Base-by-base conservation (phyloP, 2,888 invertebrate genomes). In the Erannis defoliaria region DNA sequence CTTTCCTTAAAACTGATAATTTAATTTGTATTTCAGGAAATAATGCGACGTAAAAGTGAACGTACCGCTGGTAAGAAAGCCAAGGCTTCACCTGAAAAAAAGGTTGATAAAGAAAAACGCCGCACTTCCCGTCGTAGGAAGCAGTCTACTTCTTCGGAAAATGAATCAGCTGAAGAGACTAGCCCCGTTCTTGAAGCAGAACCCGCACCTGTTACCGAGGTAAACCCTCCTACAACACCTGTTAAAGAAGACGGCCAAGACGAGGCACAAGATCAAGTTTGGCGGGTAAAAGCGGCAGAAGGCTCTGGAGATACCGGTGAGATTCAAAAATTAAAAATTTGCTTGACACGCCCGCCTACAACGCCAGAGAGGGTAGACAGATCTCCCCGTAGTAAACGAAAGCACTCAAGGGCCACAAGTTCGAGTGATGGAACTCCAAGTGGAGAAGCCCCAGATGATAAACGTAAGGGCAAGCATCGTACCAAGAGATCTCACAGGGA, bases 1-100 rank as follows among this genome's bases (percentile, higher is more conserved):
- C 14, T 0, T 18, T n/a, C 42, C 23, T 31, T 16, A 8, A 14
- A 43, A 31, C 0, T 18, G 23, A 5, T 16, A 12, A 18, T 21
- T 48, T 18, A 21, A 26, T 23, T 29, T 43, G 62, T 62, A 62
- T 78, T 81, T 66, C 65, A 83, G 80, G 66, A 67, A 69, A 80
- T 57, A 71, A 96, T 96, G 96, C 95, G 96, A 84, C 96, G 96
- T 73, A 96, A 96, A 89, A 96, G 96, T 85, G 95, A 96, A 94
- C 89, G 95, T 94, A 82, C 93, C 93, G 80, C 89, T 54, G 81
- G 64, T 78, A 95, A 95, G 81, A 95, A 96, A 83, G 85, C 94
- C 6, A 95, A 95, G 81, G 84, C 94, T 76, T 94, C 96, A 46
- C 95, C 95, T 40, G 96, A 96, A 67, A 95, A 94, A 78, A 94